Evolutionary conservation across 2,113 vertebrate species (phyloP).

Genomic region (Sphaerodactylus townsendi): DNA sequence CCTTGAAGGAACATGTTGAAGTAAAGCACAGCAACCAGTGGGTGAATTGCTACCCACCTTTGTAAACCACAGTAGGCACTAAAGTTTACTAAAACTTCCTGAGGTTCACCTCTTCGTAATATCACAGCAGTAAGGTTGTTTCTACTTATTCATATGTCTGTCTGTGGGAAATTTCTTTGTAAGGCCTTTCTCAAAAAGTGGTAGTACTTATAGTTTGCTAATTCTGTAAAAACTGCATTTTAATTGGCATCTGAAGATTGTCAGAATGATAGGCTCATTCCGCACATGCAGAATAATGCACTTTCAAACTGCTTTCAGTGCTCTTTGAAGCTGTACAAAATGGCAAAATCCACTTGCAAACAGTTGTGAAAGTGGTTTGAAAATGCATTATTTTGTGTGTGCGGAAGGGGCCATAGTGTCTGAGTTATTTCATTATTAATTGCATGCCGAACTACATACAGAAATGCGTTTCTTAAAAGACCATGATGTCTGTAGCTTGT

Average conservation of each 20-base stretch:
- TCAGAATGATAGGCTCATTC: constrained; percentile 39
- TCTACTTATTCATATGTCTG: background rate
- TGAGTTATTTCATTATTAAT: constrained; percentile 44
- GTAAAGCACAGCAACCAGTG: constrained; percentile 2
- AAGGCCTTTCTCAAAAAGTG: background rate
- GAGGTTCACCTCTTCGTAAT: background rate
- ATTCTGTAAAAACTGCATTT: background rate
- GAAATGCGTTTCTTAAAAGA: constrained; percentile 11
- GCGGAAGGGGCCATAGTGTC: no score
- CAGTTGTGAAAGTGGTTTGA: no score
- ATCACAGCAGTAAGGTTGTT: background rate
- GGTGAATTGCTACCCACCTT: background rate
- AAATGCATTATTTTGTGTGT: no score
- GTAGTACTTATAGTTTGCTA: constrained; percentile 24
- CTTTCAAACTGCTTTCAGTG: no score
- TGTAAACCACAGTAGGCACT: background rate
- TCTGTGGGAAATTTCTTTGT: background rate
- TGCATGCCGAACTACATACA: constrained; percentile 35
- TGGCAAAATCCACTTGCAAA: no score
- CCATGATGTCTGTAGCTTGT: background rate
- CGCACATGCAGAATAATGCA: no score
- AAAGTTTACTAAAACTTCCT: background rate
- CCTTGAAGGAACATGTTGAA: constrained; percentile 34
- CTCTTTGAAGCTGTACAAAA: no score
- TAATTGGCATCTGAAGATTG: constrained; percentile 40